These are phyloP conservation scores for Onchidella celtica DNA, from an alignment of 2,888 invertebrate genomes.

Conservation along the genomic window DNA sequence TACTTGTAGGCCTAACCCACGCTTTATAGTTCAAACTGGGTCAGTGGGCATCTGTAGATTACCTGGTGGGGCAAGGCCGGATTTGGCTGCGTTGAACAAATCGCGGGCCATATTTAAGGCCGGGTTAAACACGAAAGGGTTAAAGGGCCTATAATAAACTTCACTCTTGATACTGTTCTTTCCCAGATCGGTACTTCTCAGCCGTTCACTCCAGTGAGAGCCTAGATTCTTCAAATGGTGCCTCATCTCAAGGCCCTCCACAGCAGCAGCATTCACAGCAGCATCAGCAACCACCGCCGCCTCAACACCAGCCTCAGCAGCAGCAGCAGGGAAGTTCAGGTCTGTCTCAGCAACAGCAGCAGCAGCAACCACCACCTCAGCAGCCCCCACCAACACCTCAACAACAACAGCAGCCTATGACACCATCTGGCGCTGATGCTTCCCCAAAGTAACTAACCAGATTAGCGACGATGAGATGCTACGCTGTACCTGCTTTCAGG, in stretches of 20 bases:
- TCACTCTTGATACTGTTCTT: no score
- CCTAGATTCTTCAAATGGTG: conserved; percentile 50
- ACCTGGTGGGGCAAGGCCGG: no score
- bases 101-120: no score
- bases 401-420: conserved; percentile 29
- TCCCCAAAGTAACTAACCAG: conserved; percentile 27
- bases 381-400: conserved; percentile 19
- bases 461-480: no score
- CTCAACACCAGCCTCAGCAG: conserved; percentile 20
- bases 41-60: no score
- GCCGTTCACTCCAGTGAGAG: conserved; percentile 54
- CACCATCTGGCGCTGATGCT: conserved; percentile 23
- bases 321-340: conserved; percentile 16
- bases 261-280: conserved; percentile 31
- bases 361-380: background rate
- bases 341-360: conserved; percentile 30
- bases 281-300: conserved; percentile 33
- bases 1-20: no score
- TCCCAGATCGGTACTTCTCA: conserved; percentile 55
- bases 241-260: conserved; percentile 34
- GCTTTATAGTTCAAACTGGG: no score
- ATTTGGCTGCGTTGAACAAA: no score
- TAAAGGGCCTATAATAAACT: no score
- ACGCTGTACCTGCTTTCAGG: no score
- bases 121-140: no score